Base-by-base conservation (phyloP, 1,140 invertebrate species). In the Microplitis demolitor region DNA sequence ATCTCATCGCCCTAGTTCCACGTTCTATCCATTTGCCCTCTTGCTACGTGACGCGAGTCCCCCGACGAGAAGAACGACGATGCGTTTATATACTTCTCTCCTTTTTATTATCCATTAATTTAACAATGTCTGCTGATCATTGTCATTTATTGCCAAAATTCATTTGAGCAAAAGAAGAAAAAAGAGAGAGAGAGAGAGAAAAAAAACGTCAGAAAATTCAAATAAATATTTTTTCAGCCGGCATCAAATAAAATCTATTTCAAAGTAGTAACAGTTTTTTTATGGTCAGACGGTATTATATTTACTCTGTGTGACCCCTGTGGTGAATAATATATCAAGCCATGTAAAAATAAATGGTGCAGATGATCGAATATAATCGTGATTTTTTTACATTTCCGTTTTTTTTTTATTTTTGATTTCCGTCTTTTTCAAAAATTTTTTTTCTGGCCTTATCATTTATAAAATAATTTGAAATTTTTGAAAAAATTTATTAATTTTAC, bases 1-100 rank as follows among this genome's bases (percentile, higher is more conserved):
- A 84, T 84, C 82, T 83, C 79, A 80, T 84, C 82, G 78, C 79
- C 78, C 78, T 76, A 78, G 63, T 82, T 83, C 62, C 79, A 82
- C 79, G 79, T 82, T 75, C 79, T 74, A 78, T 79, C 80, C 81
- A 83, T 83, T 83, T 79, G 77, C 70, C 74, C 77, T 62, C 77
- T 24, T n/a, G 16, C 71, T 84, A 83, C 82, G 82, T 82, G 83
- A 83, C 76, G 72, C 69, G 24, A 24, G 74, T 69, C 70, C 37
- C 39, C 14, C 58, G 51, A 24, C 69, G 39, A 11, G 39, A 24
- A 16, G 37, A 24, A 8, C 16, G 61, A 53, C 16, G 61, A 53
- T 51, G 58, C 14, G 14, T 60, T 53, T 14, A 58, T 51, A 37
- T 39, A 53, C 58, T 51, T 39, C 51, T 24, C 37, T 50, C 67